Evolutionary conservation across 2,888 invertebrate genomes (phyloP).

Genomic region (Napeogenes sylphis): DNA sequence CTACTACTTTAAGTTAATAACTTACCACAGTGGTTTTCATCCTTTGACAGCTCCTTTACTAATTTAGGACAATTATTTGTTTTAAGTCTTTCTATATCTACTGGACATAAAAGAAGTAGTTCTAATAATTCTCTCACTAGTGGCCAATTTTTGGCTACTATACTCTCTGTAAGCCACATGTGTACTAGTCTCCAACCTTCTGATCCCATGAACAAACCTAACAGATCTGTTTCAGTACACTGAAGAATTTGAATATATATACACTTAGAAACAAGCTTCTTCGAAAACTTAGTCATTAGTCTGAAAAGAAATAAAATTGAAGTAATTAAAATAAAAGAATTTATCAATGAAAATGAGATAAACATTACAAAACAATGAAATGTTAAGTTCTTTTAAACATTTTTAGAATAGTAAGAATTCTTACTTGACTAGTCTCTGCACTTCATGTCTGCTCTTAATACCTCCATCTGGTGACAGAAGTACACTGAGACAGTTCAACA

Average conservation of each 20-base stretch:
- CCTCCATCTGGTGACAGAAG: slow-evolving; percentile 90
- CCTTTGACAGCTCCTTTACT: slow-evolving; percentile 91
- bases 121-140: slow-evolving; percentile 91
- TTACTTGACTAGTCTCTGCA: slow-evolving; percentile 91
- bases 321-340: no score
- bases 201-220: slow-evolving; percentile 92
- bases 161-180: slow-evolving; percentile 93
- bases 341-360: not conserved
- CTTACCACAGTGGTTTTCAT: slow-evolving; percentile 89
- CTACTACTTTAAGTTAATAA: slow-evolving; percentile 30
- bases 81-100: slow-evolving; percentile 92
- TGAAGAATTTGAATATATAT: slow-evolving; percentile 95
- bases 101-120: slow-evolving; percentile 90
- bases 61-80: slow-evolving; percentile 94
- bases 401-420: slow-evolving; percentile 42
- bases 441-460: slow-evolving; percentile 91
- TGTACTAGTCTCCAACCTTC: slow-evolving; percentile 96
- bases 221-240: slow-evolving; percentile 87
- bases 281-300: slow-evolving; percentile 96
- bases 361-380: no score
- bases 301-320: slow-evolving; percentile 75
- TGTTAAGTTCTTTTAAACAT: not conserved
- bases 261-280: slow-evolving; percentile 96
- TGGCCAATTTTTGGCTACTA: slow-evolving; percentile 89
- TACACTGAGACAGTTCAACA: slow-evolving; percentile 92